These are phyloP conservation scores for Sakesphorus luctuosus DNA, from an alignment of 2,113 vertebrate genomes.

Conservation along the genomic window DNA sequence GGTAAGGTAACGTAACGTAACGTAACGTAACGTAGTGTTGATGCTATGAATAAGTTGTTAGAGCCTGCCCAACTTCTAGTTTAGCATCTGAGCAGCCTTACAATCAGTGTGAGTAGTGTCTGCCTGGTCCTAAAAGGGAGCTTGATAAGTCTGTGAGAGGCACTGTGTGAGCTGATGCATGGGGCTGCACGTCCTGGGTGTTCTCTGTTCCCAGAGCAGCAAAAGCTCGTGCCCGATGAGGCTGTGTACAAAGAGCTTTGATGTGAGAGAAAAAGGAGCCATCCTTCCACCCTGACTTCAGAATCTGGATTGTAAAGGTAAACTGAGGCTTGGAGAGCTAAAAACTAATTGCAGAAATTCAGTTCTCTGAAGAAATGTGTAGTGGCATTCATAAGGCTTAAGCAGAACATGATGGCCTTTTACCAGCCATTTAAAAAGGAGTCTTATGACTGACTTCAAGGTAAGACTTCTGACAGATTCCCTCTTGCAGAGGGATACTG, in stretches of 20 bases:
- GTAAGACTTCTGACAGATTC: not conserved
- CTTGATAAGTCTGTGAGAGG: not conserved
- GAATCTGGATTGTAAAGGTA: not conserved
- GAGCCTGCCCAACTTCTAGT: not conserved
- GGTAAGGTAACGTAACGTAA: no score
- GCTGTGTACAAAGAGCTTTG: not conserved
- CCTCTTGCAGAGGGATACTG: not conserved
- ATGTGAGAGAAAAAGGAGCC: not conserved
- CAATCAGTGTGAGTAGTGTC: not conserved
- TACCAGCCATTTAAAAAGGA: not conserved
- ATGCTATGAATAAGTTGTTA: not conserved
- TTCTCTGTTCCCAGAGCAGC: not conserved
- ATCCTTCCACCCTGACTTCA: not conserved
- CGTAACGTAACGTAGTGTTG: not conserved
- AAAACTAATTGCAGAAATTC: not conserved
- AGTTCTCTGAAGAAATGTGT: not conserved
- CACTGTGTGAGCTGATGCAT: not conserved
- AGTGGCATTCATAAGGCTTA: not conserved
- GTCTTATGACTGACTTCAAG: not conserved
- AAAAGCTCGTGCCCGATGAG: not conserved
- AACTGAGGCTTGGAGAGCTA: not conserved
- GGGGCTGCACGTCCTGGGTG: not conserved
- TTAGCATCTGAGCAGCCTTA: not conserved
- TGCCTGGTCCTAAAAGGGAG: not conserved
- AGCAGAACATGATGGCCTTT: not conserved